A percentile compares a stretch with the other conserved stretches of the same genome.
Evolutionary conservation across 2,113 vertebrate genomes (phyloP).

Genomic region (Promerops cafer): DNA sequence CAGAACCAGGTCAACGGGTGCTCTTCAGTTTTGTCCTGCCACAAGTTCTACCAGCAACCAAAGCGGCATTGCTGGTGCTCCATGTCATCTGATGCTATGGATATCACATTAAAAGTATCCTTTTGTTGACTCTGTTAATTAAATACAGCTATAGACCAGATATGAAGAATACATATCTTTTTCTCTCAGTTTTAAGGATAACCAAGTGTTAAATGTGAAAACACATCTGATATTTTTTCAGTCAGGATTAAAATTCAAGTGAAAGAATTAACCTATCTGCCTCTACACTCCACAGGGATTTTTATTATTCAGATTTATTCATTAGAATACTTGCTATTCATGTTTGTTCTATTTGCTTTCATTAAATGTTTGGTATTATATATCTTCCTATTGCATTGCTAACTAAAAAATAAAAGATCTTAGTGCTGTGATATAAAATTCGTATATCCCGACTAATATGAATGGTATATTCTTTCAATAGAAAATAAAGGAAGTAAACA

Average conservation of each 20-base stretch:
- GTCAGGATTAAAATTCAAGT: constrained; percentile 56
- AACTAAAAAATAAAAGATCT: neutral
- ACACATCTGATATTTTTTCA: neutral
- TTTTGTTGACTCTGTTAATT: neutral
- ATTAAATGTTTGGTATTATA: constrained; percentile 51
- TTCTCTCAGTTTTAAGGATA: neutral
- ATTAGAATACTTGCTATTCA: constrained; percentile 52
- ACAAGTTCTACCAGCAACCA: neutral
- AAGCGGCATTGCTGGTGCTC: neutral
- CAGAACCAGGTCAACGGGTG: neutral
- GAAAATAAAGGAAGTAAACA: neutral
- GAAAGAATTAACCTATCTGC: constrained; percentile 60
- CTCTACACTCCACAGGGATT: constrained; percentile 13
- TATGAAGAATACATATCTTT: neutral
- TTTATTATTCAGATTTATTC: constrained; percentile 69
- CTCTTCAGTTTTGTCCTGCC: neutral
- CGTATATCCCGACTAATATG: neutral
- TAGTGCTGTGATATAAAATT: neutral
- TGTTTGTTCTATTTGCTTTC: constrained; percentile 57
- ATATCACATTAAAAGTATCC: neutral
- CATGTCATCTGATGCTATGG: neutral
- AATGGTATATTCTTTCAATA: neutral
- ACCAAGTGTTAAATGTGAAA: constrained; percentile 15
- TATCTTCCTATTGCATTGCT: neutral
- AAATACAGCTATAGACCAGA: neutral